Evolutionary conservation across 2,797 vertebrate species (phyloP).

Genomic region (Zalophus californianus): DNA sequence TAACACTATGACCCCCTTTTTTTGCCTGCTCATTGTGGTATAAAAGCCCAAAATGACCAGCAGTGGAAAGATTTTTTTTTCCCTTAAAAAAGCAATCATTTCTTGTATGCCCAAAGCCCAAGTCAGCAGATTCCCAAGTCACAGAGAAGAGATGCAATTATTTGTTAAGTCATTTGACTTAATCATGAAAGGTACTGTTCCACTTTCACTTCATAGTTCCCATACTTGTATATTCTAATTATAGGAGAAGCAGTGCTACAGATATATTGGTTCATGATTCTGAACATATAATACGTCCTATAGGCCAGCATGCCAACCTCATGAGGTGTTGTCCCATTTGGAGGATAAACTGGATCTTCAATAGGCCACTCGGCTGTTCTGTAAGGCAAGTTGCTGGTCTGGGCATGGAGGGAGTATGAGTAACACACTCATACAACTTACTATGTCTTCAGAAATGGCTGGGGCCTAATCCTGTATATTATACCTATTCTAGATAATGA

Average conservation of each 20-base stretch:
- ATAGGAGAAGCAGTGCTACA: background rate
- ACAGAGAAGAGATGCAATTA: background rate
- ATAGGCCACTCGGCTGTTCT: background rate
- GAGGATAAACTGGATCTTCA: background rate
- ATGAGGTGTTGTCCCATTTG: background rate
- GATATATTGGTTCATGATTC: background rate
- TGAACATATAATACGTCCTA: background rate
- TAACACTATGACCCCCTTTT: background rate
- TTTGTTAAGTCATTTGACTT: background rate
- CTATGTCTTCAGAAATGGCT: background rate
- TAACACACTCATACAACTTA: background rate
- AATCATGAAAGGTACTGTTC: background rate
- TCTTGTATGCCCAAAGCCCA: background rate
- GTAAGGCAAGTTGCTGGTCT: background rate
- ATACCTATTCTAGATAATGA: background rate
- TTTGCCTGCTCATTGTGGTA: background rate
- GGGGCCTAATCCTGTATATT: background rate
- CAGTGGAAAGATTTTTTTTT: background rate
- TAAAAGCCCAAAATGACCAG: background rate
- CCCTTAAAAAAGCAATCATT: background rate
- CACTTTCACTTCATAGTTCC: background rate
- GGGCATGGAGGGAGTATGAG: background rate
- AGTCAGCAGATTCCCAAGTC: background rate
- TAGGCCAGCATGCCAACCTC: background rate
- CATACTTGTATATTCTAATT: slow-evolving; percentile 1